Evolutionary conservation across 2,888 invertebrate species (phyloP).

Genomic region (Chironomus riparius): DNA sequence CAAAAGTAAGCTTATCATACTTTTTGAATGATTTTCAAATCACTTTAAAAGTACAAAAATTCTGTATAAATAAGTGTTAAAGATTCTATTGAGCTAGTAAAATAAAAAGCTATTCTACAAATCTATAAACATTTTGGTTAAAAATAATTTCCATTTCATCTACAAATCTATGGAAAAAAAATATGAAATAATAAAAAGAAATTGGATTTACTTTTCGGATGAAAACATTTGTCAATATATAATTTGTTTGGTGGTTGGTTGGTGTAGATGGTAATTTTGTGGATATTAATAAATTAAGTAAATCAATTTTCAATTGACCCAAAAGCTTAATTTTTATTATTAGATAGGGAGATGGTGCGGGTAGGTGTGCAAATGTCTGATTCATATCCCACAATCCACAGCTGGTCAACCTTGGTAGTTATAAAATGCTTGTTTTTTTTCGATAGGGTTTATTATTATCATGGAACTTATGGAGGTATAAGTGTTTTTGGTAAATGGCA

Average conservation of each 20-base stretch:
- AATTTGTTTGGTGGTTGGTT: background rate
- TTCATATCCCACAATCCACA: background rate
- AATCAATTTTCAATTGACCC: background rate
- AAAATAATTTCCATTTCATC: too few species aligned
- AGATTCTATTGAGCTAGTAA: too few species aligned
- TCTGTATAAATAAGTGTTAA: too few species aligned
- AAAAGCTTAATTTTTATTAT: background rate
- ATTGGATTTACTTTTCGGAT: background rate
- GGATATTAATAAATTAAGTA: background rate
- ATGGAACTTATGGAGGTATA: background rate
- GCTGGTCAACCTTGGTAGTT: background rate
- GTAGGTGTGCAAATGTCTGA: background rate
- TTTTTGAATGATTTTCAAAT: background rate
- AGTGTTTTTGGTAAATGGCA: slow-evolving; percentile 13
- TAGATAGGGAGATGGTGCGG: background rate
- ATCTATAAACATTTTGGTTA: too few species aligned
- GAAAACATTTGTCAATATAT: background rate
- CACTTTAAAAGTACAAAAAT: background rate
- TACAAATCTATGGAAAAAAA: background rate
- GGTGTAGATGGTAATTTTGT: background rate
- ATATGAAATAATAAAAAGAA: background rate
- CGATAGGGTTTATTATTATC: background rate
- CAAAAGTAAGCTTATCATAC: background rate
- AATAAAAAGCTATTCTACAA: too few species aligned
- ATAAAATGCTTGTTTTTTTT: background rate